Evolutionary conservation across 2,113 vertebrate genomes (phyloP).

Genomic region (Lethenteron camtschaticum): DNA sequence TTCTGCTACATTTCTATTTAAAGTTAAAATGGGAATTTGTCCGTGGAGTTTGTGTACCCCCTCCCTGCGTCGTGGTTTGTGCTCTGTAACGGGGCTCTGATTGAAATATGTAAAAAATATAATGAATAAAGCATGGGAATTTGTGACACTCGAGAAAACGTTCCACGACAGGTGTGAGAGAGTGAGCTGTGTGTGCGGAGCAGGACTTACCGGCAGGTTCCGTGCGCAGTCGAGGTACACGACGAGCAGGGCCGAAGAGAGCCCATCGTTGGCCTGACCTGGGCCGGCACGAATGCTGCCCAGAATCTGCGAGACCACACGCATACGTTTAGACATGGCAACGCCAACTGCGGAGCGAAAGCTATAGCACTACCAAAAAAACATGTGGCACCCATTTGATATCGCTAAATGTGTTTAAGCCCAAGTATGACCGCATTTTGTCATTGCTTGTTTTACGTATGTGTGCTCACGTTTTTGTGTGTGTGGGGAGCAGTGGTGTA

Average conservation of each 20-base stretch:
- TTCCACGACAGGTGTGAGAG: neutral
- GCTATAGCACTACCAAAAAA: neutral
- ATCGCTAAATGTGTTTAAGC: too few species aligned
- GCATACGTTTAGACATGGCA: neutral
- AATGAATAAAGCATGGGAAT: too few species aligned
- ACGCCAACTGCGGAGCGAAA: neutral
- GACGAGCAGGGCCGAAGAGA: constrained; percentile 67
- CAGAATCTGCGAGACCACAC: constrained; percentile 31
- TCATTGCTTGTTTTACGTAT: too few species aligned
- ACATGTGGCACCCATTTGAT: neutral
- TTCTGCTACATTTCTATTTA: neutral
- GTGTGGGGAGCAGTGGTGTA: too few species aligned
- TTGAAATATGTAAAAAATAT: too few species aligned
- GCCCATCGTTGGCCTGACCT: constrained; percentile 52
- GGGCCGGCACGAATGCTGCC: constrained; percentile 44
- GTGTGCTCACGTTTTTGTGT: too few species aligned
- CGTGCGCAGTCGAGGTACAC: constrained; percentile 71
- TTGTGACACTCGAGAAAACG: constrained; percentile 7
- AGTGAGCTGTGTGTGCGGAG: neutral
- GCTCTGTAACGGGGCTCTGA: too few species aligned
- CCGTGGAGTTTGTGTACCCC: too few species aligned
- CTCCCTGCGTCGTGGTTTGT: too few species aligned
- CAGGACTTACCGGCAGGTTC: constrained; percentile 61
- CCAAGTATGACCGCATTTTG: too few species aligned
- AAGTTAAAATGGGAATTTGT: neutral